Evolutionary conservation across 2,888 invertebrate genomes (phyloP).

Genomic region (Microctonus aethiopoides): DNA sequence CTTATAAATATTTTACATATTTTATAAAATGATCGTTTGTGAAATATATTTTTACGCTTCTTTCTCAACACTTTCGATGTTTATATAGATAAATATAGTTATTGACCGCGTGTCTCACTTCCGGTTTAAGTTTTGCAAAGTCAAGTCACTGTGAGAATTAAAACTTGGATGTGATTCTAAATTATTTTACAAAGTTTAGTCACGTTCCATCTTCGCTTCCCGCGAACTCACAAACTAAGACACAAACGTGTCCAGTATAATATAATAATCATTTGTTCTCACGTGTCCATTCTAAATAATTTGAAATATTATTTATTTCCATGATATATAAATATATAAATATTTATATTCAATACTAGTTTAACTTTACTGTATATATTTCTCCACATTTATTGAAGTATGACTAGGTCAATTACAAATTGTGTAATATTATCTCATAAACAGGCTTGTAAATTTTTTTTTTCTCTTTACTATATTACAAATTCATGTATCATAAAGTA

Average conservation of each 20-base stretch:
- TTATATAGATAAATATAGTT: slow-evolving; percentile 5
- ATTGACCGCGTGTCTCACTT: background rate
- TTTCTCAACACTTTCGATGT: background rate
- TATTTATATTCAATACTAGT: too few relatives aligned
- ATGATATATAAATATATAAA: too few relatives aligned
- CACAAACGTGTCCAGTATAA: background rate
- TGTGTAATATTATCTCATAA: slow-evolving; percentile 1
- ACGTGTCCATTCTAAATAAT: background rate
- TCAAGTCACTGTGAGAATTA: background rate
- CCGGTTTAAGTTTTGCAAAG: background rate
- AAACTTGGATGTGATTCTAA: background rate
- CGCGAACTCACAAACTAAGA: background rate
- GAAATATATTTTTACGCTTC: too few relatives aligned
- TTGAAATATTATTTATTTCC: too few relatives aligned
- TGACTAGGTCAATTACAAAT: background rate
- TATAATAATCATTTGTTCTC: background rate
- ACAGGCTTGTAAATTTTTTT: background rate
- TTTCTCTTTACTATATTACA: background rate
- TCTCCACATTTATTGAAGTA: too few relatives aligned
- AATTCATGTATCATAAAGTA: background rate
- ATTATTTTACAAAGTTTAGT: background rate
- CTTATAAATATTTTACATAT: too few relatives aligned
- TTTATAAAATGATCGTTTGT: too few relatives aligned
- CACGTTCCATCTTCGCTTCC: background rate
- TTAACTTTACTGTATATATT: too few relatives aligned